These are phyloP conservation scores for Bettongia penicillata DNA, from an alignment of 2,113 vertebrate species.

Conservation along the genomic window DNA sequence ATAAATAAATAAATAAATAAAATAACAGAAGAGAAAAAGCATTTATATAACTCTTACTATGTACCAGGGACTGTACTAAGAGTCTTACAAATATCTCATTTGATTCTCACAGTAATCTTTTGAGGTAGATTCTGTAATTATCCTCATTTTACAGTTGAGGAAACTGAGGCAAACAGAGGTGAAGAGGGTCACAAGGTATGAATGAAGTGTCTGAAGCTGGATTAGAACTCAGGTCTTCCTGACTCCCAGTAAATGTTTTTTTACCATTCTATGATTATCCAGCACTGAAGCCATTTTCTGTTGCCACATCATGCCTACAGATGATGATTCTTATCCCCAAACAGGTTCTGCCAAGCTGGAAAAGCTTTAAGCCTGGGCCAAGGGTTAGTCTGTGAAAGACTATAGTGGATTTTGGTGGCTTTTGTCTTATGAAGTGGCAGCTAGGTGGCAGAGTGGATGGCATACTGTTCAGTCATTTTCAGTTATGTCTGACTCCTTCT, in stretches of 20 bases:
- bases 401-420: neutral
- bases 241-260: neutral
- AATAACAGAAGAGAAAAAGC: neutral
- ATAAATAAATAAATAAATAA: too few relatives aligned
- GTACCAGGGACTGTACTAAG: neutral
- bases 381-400: neutral
- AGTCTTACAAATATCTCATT: neutral
- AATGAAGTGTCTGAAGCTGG: neutral
- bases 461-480: neutral
- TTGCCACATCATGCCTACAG: neutral
- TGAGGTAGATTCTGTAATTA: neutral
- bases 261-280: neutral
- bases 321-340: neutral
- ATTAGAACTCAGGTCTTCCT: neutral
- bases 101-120: neutral
- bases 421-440: neutral
- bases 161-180: neutral
- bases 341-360: neutral
- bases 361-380: neutral
- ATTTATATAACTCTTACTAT: neutral
- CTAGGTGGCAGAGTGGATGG: neutral
- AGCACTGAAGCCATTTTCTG: neutral
- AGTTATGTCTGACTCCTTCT: neutral
- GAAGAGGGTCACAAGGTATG: neutral
- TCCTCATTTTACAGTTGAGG: neutral